phyloP scores from a whole-genome alignment of 2,797 vertebrate genomes.

The Phrynocephalus forsythii region DNA sequence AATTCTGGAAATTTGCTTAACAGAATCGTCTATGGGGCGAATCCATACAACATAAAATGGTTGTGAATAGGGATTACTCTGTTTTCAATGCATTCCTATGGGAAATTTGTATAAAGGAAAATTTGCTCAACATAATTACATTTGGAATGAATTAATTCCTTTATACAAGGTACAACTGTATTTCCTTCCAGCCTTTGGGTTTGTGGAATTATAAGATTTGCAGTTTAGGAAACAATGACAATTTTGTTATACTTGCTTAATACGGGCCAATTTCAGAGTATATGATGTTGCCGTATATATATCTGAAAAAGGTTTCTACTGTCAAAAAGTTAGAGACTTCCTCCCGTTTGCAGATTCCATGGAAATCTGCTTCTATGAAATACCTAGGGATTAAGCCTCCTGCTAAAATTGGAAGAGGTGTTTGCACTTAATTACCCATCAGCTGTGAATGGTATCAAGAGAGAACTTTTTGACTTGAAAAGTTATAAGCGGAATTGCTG shows the following conservation, averaged over 20 bases:
- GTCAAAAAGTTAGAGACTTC: not conserved
- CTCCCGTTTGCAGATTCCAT: constrained; percentile 2
- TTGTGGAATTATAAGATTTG: not conserved
- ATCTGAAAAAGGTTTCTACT: not conserved
- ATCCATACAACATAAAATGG: too few species aligned
- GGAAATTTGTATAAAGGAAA: too few species aligned
- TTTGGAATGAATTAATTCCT: too few species aligned
- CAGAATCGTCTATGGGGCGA: too few species aligned
- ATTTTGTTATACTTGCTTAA: not conserved
- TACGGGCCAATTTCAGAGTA: not conserved
- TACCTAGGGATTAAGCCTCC: not conserved
- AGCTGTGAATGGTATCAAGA: not conserved
- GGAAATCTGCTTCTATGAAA: not conserved
- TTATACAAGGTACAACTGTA: too few species aligned
- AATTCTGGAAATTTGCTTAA: too few species aligned
- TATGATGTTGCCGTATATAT: not conserved
- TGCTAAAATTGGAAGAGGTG: constrained; percentile 13
- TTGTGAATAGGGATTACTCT: too few species aligned
- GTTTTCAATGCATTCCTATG: too few species aligned
- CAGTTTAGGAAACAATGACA: not conserved
- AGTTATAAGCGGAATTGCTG: not conserved
- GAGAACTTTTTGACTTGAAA: not conserved
- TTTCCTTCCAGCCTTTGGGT: not conserved
- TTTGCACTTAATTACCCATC: not conserved
- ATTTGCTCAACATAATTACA: too few species aligned